Base-by-base conservation (phyloP, 1,140 invertebrate species). In the Zaprionus africanus region DNA sequence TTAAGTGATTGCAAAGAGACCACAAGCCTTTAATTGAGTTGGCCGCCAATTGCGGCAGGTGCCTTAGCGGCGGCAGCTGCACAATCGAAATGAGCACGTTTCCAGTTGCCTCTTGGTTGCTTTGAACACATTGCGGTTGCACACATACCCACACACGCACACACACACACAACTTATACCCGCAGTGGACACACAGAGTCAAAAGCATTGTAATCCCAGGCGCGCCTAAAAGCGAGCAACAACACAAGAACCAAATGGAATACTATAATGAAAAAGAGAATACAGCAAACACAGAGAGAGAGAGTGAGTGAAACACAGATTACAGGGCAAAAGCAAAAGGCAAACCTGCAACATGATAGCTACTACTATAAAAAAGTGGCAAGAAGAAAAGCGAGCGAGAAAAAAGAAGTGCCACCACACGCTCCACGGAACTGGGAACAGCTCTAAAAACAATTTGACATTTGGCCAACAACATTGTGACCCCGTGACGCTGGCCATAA, bases 371-470 rank as follows among this genome's bases (percentile, higher is more conserved):
- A 88, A 88, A 88, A 88, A 84, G 79, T 72, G 53, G 76, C 76
- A 74, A 80, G 74, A 78, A 78, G 68, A 51, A 34, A 56, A 46
- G 60, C 66, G 34, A 51, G 69, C 67, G 38, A 22, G 22, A 22
- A 64, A 41, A 46, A 17, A 63, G 57, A 51, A 24, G 9, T 34
- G 9, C 31, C 31, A 34, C 31, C 31, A 34, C 31, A 34, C 31
- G 2, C 3, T 34, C 0, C 31, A 34, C 31, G 31, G 26, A 36
- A 63, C 62, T 51, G 65, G 62, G 34, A 53, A 65, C 74, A 81
- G 85, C 81, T 88, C 81, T 90, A 84, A 88, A 88, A 88, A 88
- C 84, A 88, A 88, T 88, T 88, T 88, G 84, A 90, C 81, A 90
- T 88, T 84, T 90, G 84, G 85, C 85, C 84, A 88, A 81, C 82